These are phyloP conservation scores for Drosophila repleta DNA, from an alignment of 1,140 invertebrate genomes.

Conservation along the genomic window DNA sequence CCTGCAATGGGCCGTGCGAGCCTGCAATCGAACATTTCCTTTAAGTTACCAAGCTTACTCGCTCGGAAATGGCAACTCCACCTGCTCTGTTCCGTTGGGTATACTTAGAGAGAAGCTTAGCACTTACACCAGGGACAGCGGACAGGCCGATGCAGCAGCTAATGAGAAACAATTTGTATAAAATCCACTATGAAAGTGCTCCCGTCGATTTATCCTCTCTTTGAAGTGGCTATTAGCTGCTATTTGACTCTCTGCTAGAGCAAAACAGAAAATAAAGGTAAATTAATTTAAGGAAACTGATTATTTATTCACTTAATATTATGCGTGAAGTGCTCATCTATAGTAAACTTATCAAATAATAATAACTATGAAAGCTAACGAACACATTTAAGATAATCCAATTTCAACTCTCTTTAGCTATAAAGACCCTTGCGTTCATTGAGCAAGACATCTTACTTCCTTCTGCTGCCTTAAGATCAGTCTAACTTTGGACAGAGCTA, in stretches of 20 bases:
- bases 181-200: constrained; percentile 45
- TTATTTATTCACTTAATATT: no score
- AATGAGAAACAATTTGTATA: constrained; percentile 33
- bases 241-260: constrained; percentile 18
- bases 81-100: neutral
- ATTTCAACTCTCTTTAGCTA: no score
- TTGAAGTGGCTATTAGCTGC: constrained; percentile 1
- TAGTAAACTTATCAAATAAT: no score
- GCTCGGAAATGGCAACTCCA: constrained; percentile 54
- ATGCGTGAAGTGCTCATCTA: no score
- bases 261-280: no score
- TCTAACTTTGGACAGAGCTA: constrained; percentile 39
- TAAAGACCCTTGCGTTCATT: no score
- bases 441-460: constrained; percentile 3
- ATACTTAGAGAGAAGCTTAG: neutral
- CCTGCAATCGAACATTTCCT: neutral
- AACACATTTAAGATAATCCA: no score
- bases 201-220: constrained; percentile 7
- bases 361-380: no score
- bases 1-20: constrained; percentile 13
- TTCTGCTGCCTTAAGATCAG: constrained; percentile 21
- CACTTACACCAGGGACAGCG: constrained; percentile 18
- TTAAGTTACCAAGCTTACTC: constrained; percentile 18
- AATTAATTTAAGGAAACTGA: no score
- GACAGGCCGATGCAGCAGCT: constrained; percentile 28